Evolutionary conservation across 1,140 invertebrate species (phyloP).

Genomic region (Drosophila orena): DNA sequence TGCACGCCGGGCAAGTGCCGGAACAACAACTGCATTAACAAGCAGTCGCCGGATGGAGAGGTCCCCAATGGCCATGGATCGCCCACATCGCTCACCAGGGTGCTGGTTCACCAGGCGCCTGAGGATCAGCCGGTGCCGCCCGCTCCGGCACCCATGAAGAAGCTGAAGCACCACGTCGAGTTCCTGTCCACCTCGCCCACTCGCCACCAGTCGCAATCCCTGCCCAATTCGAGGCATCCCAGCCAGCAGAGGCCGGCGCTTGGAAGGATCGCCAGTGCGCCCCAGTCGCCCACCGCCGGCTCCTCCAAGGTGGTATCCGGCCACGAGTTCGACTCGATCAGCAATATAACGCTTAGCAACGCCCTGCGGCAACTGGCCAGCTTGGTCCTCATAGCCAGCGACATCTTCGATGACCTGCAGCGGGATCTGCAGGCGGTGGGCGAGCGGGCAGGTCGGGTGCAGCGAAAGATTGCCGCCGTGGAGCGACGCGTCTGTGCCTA

Average conservation of each 20-base stretch:
- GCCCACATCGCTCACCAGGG: conserved; percentile 42
- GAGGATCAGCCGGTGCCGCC: conserved; percentile 59
- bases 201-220: conserved; percentile 55
- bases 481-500: conserved; percentile 87
- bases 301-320: conserved; percentile 85
- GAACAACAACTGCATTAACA: conserved; percentile 83
- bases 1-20: conserved; percentile 77
- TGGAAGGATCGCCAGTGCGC: conserved; percentile 52
- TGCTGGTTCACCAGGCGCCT: conserved; percentile 50
- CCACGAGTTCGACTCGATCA: conserved; percentile 90
- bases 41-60: conserved; percentile 49
- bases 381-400: conserved; percentile 90
- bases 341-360: conserved; percentile 91
- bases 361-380: conserved; percentile 91
- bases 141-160: conserved; percentile 71
- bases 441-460: conserved; percentile 88
- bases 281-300: conserved; percentile 67
- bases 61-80: conserved; percentile 11
- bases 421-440: conserved; percentile 89
- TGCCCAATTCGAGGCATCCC: conserved; percentile 70
- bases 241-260: conserved; percentile 61
- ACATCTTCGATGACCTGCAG: conserved; percentile 91
- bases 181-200: conserved; percentile 71
- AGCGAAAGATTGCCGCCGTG: conserved; percentile 87
- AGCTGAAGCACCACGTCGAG: conserved; percentile 79